Conservation (phyloP, 2,113 vertebrate species). For the Plotosus lineatus region DNA sequence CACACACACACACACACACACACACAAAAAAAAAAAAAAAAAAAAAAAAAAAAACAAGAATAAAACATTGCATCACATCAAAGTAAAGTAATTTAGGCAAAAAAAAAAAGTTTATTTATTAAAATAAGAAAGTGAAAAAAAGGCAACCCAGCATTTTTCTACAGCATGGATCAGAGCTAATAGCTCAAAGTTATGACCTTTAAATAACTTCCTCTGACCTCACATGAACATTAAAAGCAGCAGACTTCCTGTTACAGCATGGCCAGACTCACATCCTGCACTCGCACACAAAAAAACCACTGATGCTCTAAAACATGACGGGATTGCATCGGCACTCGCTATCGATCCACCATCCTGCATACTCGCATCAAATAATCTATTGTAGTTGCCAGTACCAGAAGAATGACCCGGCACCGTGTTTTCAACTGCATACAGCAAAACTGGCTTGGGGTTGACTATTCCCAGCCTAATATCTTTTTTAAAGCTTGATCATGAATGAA, state of each 20-base stretch:
- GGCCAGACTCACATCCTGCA: neutral
- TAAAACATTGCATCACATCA: neutral
- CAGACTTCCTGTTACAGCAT: neutral
- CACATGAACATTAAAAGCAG: constrained; percentile 2
- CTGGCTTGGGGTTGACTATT: constrained; percentile 16
- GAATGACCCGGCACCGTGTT: constrained; percentile 33
- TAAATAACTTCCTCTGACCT: too few relatives aligned
- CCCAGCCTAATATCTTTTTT: neutral
- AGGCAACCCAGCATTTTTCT: neutral
- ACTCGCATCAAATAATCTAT: constrained; percentile 61
- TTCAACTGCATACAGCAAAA: neutral
- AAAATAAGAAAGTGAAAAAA: neutral
- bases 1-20: constrained; percentile 1
- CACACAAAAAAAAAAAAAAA: neutral
- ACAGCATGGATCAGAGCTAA: neutral
- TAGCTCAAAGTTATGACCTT: neutral
- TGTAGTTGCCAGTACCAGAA: constrained; percentile 39
- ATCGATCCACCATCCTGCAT: constrained; percentile 57
- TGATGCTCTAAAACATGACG: constrained; percentile 59
- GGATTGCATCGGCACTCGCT: constrained; percentile 54
- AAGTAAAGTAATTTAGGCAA: neutral
- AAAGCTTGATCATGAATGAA: neutral
- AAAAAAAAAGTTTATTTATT: neutral
- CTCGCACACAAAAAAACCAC: constrained; percentile 45
- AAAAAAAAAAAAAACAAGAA: too few relatives aligned